These are phyloP conservation scores for Nylanderia fulva DNA, from an alignment of 1,140 invertebrate species.

Conservation along the genomic window DNA sequence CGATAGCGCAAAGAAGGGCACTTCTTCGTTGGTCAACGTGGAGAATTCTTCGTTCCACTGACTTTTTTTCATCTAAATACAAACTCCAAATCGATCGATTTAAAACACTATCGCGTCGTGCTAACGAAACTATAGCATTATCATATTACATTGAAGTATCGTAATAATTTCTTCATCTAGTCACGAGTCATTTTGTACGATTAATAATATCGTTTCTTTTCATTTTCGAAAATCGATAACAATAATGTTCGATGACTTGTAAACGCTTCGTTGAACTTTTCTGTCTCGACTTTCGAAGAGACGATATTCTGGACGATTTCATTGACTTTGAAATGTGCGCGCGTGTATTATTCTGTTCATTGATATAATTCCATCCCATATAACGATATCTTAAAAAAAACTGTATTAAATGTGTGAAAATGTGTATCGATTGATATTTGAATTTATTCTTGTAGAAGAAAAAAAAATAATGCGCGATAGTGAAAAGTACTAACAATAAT, in stretches of 20 bases:
- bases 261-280: conserved; percentile 5
- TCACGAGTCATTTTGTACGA: conserved; percentile 30
- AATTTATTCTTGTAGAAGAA: conserved; percentile 24
- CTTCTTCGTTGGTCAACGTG: conserved; percentile 29
- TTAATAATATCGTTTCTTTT: conserved; percentile 31
- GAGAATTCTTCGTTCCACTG: conserved; percentile 41
- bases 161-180: conserved; percentile 33
- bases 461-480: conserved; percentile 15
- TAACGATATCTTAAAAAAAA: conserved; percentile 31
- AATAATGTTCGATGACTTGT: background rate
- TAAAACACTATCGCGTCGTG: background rate
- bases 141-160: background rate
- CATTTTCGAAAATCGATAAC: conserved; percentile 19
- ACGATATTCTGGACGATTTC: background rate
- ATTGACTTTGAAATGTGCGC: conserved; percentile 10
- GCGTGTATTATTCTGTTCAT: background rate
- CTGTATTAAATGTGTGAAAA: conserved; percentile 29
- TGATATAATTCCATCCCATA: background rate
- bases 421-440: background rate
- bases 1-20: conserved; percentile 47
- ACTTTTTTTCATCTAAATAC: conserved; percentile 9
- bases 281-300: background rate
- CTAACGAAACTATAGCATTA: conserved; percentile 22
- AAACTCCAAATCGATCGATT: conserved; percentile 30
- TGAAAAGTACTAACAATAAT: conserved; percentile 24